phyloP scores from a whole-genome alignment of 23 tunicate genomes.

The Styela clava region DNA sequence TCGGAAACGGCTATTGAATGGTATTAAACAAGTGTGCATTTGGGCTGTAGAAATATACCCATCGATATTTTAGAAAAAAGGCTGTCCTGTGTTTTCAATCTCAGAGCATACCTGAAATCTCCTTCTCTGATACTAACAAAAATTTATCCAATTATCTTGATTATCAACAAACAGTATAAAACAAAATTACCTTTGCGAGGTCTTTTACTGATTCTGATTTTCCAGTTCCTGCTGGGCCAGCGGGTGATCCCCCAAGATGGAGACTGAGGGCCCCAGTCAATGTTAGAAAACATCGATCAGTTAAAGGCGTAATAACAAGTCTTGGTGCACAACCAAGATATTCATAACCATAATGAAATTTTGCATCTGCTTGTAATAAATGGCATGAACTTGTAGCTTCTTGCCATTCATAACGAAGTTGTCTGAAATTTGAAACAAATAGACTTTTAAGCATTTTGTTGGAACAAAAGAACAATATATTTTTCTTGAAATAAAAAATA shows the following conservation, averaged over 20 bases:
- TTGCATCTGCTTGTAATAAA: conserved; percentile 75
- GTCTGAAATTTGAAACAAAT: conserved; percentile 45
- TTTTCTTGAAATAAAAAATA: background rate
- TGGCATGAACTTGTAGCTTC: conserved; percentile 65
- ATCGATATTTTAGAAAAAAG: too few species aligned
- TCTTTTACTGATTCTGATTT: conserved; percentile 96
- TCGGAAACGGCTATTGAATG: too few species aligned
- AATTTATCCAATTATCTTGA: too few species aligned
- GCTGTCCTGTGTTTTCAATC: too few species aligned
- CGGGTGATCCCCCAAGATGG: conserved; percentile 95
- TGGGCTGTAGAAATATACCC: too few species aligned
- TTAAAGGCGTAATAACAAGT: conserved; percentile 92
- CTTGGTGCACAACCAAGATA: conserved; percentile 87
- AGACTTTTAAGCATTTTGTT: background rate
- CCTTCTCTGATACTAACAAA: too few species aligned
- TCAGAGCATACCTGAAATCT: too few species aligned
- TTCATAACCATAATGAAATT: conserved; percentile 87
- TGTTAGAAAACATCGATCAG: conserved; percentile 94
- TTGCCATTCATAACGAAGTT: conserved; percentile 82
- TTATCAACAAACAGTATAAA: too few species aligned
- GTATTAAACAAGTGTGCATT: too few species aligned
- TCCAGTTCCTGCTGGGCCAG: conserved; percentile 99
- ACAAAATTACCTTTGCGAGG: conserved; percentile 95
- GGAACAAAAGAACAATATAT: conserved; percentile 7
- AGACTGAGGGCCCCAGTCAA: conserved; percentile 90